phyloP scores from a whole-genome alignment of 2,888 invertebrate species.

The Morpho helenor region DNA sequence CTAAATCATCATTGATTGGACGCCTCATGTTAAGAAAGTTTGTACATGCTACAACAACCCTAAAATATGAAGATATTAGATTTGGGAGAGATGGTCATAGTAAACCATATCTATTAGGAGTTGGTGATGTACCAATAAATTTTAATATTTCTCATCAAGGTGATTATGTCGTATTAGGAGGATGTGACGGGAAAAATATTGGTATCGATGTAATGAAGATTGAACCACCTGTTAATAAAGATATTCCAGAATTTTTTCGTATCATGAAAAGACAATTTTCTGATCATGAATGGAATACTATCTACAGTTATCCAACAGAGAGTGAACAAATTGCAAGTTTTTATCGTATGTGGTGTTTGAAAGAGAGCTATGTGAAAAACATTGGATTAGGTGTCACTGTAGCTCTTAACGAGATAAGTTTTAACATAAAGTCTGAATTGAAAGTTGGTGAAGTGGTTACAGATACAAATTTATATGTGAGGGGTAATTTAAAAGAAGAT shows the following conservation, averaged over 20 bases:
- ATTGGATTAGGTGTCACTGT: constrained; percentile 91
- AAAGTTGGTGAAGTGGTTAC: constrained; percentile 58
- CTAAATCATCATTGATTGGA: constrained; percentile 92
- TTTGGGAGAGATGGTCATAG: constrained; percentile 84
- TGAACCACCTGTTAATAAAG: constrained; percentile 85
- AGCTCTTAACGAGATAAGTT: constrained; percentile 87
- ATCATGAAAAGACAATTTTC: constrained; percentile 94
- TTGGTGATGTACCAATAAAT: constrained; percentile 57
- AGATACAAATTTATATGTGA: constrained; percentile 83
- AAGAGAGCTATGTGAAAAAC: constrained; percentile 97
- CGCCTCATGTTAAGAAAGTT: constrained; percentile 92
- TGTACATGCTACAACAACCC: constrained; percentile 78
- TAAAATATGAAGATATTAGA: constrained; percentile 83
- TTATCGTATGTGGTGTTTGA: constrained; percentile 94
- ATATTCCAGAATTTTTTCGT: constrained; percentile 89
- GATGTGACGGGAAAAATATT: constrained; percentile 75
- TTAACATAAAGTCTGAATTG: constrained; percentile 81
- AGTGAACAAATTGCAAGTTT: constrained; percentile 87
- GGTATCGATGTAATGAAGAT: constrained; percentile 95
- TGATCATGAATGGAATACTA: constrained; percentile 87
- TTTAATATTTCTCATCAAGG: constrained; percentile 98
- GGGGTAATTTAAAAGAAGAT: constrained; percentile 72
- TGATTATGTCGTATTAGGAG: constrained; percentile 89
- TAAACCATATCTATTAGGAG: constrained; percentile 82
- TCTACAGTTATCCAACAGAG: constrained; percentile 79